Conservation (phyloP, 1,140 invertebrate species). For the Grapholita molesta region DNA sequence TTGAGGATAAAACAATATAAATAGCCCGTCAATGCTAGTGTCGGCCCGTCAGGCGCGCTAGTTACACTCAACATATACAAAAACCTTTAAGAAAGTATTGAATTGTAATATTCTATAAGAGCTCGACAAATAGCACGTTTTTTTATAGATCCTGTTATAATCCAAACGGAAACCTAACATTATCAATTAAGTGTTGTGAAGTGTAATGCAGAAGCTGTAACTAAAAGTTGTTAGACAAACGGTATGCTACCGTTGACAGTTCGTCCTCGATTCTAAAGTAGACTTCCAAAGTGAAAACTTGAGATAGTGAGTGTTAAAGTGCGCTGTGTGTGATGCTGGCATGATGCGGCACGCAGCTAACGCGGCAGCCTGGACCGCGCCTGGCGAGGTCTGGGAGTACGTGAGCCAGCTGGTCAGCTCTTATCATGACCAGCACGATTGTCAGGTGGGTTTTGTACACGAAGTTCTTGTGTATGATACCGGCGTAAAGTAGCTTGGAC, state of each 20-base stretch:
- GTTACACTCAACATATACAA: background rate
- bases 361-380: constrained; percentile 62
- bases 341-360: constrained; percentile 67
- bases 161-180: background rate
- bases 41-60: background rate
- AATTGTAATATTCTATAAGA: background rate
- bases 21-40: constrained; percentile 67
- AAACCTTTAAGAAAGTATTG: background rate
- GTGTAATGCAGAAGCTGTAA: constrained; percentile 27
- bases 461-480: constrained; percentile 2
- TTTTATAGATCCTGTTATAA: background rate
- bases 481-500: no score
- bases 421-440: constrained; percentile 70
- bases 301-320: background rate
- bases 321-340: constrained; percentile 49
- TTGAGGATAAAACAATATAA: constrained; percentile 77
- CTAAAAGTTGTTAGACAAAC: constrained; percentile 14
- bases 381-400: constrained; percentile 73
- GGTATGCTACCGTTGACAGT: background rate
- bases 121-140: background rate
- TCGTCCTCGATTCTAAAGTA: background rate
- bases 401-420: constrained; percentile 72
- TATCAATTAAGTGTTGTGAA: constrained; percentile 25
- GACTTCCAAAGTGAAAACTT: background rate
- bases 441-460: constrained; percentile 46